phyloP scores from a whole-genome alignment of 1,140 invertebrate species.

The Ephestia elutella region DNA sequence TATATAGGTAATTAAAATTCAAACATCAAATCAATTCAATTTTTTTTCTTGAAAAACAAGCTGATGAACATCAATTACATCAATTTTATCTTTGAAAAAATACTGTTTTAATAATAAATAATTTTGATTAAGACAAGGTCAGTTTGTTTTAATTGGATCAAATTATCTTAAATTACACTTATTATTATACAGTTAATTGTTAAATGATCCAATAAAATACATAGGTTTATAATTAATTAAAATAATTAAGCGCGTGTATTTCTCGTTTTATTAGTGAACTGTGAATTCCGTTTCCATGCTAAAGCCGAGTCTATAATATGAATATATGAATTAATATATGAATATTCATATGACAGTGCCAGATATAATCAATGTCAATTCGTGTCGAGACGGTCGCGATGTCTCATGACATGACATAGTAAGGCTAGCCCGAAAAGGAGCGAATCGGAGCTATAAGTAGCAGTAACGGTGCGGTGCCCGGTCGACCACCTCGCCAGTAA shows the following conservation, averaged over 20 bases:
- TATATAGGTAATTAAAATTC: too few relatives aligned
- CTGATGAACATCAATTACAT: too few relatives aligned
- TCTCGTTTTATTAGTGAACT: not conserved
- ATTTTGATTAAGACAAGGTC: not conserved
- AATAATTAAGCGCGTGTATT: not conserved
- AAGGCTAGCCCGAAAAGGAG: constrained; percentile 14
- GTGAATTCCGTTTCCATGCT: too few relatives aligned
- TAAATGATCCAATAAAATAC: not conserved
- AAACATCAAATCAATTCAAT: too few relatives aligned
- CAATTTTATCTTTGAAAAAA: too few relatives aligned
- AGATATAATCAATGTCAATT: constrained; percentile 46
- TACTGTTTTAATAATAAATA: not conserved
- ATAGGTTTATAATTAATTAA: constrained; percentile 4
- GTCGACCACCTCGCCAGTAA: constrained; percentile 64
- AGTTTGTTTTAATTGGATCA: not conserved
- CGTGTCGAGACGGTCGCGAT: constrained; percentile 20
- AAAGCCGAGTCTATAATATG: too few relatives aligned
- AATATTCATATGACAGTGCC: constrained; percentile 45
- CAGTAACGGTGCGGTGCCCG: constrained; percentile 63
- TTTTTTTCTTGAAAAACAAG: too few relatives aligned
- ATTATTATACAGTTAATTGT: not conserved
- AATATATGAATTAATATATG: constrained; percentile 21
- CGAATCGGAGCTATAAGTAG: constrained; percentile 24
- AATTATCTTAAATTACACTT: not conserved
- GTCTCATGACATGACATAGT: not conserved